Evolutionary conservation across 2,113 vertebrate species (phyloP).

Genomic region (Piaya cayana): DNA sequence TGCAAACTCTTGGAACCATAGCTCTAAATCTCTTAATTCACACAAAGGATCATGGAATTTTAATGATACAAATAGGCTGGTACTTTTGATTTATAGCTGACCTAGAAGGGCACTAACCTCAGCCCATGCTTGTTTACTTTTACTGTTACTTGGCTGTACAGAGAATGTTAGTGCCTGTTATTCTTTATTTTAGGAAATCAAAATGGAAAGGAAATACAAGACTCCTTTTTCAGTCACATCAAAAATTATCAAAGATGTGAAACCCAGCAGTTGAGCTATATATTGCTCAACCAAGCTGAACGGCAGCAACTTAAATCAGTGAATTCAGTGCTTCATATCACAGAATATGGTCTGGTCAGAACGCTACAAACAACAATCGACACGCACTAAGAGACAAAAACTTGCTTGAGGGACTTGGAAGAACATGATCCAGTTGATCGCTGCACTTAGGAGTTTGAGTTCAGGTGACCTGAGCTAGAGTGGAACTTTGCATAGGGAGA

Average conservation of each 20-base stretch:
- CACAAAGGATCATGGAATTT: background rate
- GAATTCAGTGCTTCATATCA: background rate
- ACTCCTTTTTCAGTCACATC: background rate
- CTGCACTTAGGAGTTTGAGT: background rate
- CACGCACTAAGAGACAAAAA: background rate
- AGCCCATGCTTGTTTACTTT: background rate
- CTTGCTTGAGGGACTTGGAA: background rate
- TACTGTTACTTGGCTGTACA: background rate
- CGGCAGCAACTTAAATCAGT: background rate
- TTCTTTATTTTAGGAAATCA: background rate
- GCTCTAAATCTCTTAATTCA: background rate
- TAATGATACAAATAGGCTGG: background rate
- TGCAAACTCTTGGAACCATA: background rate
- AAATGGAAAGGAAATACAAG: background rate
- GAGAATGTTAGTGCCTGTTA: background rate
- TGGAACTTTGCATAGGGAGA: background rate
- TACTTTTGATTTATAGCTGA: conserved; percentile 7
- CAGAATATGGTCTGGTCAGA: background rate
- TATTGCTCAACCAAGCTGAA: background rate
- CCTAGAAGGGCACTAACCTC: background rate
- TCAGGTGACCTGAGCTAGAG: background rate
- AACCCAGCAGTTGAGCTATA: background rate
- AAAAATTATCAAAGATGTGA: background rate
- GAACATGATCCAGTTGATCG: background rate
- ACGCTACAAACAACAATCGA: background rate